These are phyloP conservation scores for Picus viridis DNA, from an alignment of 2,797 vertebrate genomes.

Conservation along the genomic window DNA sequence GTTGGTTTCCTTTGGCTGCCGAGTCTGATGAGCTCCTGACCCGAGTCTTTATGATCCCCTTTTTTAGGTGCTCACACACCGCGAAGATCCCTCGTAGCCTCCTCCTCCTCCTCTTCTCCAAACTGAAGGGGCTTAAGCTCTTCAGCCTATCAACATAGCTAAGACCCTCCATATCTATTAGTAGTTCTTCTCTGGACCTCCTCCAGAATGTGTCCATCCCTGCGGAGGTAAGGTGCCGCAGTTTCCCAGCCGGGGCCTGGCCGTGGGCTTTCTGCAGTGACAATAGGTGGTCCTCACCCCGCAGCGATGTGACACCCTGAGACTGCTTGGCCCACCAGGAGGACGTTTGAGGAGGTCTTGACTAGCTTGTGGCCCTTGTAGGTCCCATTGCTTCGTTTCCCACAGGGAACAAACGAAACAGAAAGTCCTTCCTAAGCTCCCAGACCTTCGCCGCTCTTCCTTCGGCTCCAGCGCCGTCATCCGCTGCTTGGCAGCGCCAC, in stretches of 20 bases:
- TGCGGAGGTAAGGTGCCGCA: slow-evolving; percentile 66
- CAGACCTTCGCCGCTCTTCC: neutral
- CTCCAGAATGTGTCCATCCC: slow-evolving; percentile 68
- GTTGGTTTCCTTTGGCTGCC: slow-evolving; percentile 30
- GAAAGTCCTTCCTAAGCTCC: neutral
- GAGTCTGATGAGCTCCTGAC: slow-evolving; percentile 47
- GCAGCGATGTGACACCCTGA: slow-evolving; percentile 36
- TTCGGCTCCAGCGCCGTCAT: neutral
- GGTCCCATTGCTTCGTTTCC: neutral
- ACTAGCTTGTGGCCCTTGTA: neutral
- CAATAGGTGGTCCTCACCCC: slow-evolving; percentile 40
- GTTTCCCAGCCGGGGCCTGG: slow-evolving; percentile 56
- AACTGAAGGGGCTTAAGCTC: slow-evolving; percentile 67
- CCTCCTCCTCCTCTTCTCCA: slow-evolving; percentile 69
- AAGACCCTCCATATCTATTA: slow-evolving; percentile 68
- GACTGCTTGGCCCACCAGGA: neutral
- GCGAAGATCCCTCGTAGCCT: slow-evolving; percentile 68
- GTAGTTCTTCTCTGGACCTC: slow-evolving; percentile 68
- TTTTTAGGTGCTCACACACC: slow-evolving; percentile 67
- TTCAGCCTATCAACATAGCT: slow-evolving; percentile 68
- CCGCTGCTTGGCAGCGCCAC: neutral
- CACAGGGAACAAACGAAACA: neutral
- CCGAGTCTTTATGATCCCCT: slow-evolving; percentile 67
- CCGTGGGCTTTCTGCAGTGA: slow-evolving; percentile 48
- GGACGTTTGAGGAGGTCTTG: neutral